Conservation (phyloP, 2,888 invertebrate species). For the Crepidodera aurea region DNA sequence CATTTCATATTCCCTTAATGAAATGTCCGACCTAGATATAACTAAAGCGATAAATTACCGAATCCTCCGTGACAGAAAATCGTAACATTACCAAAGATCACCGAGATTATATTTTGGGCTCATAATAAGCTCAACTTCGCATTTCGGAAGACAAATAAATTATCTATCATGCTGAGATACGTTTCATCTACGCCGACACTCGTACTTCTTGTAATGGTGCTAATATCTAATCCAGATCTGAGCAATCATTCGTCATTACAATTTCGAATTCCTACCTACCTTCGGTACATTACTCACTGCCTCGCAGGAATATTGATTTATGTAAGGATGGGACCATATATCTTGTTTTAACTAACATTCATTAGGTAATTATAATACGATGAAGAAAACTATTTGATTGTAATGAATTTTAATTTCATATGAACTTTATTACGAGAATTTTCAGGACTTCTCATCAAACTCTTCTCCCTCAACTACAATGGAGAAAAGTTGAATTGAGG, state of each 20-base stretch:
- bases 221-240: constrained; percentile 50
- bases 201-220: constrained; percentile 34
- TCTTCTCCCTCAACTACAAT: too few species aligned
- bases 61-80: constrained; percentile 25
- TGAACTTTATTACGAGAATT: too few species aligned
- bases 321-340: constrained; percentile 2
- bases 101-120: constrained; percentile 24
- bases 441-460: too few species aligned
- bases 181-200: constrained; percentile 33
- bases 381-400: too few species aligned
- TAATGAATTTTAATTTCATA: too few species aligned
- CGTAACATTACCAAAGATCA: constrained; percentile 31
- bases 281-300: constrained; percentile 47
- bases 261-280: constrained; percentile 39
- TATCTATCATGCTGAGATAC: constrained; percentile 34
- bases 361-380: not conserved
- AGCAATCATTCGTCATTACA: constrained; percentile 54
- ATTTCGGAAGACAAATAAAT: constrained; percentile 32
- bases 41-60: constrained; percentile 28
- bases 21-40: constrained; percentile 21
- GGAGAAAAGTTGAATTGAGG: too few species aligned
- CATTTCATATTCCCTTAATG: constrained; percentile 21
- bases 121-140: constrained; percentile 25
- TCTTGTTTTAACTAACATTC: not conserved
- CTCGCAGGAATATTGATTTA: constrained; percentile 30